Conservation (phyloP, 2,113 vertebrate genomes). For the Capricornis sumatraensis region DNA sequence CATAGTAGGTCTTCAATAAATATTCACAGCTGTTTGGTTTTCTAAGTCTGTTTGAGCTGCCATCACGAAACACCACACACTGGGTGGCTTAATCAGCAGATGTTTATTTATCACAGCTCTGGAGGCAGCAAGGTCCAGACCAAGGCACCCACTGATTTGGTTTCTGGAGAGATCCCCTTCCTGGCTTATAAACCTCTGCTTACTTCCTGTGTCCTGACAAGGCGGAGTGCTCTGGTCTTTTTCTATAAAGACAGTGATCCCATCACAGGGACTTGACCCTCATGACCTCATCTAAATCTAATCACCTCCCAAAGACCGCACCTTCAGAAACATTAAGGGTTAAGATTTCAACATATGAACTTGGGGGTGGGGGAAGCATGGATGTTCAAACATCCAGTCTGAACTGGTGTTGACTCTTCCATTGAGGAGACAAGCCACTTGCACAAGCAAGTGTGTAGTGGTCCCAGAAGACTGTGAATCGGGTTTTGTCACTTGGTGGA, state of each 20-base stretch:
- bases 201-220: no score
- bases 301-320: background rate
- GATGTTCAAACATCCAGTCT: background rate
- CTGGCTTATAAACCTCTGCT: background rate
- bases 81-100: fast-evolving
- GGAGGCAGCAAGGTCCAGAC: background rate
- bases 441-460: background rate
- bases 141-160: no score
- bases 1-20: background rate
- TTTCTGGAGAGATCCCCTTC: background rate
- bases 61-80: fast-evolving
- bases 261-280: background rate
- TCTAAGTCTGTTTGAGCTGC: no score
- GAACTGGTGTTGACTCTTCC: background rate
- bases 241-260: fast-evolving
- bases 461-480: background rate
- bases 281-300: background rate
- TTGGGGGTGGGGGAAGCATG: background rate
- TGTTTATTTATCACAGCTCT: background rate
- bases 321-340: background rate
- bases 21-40: fast-evolving
- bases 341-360: background rate
- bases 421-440: background rate
- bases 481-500: conserved; percentile 54
- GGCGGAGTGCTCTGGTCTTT: background rate